Percentiles rank a stretch among this genome's conserved stretches.
Evolutionary conservation across 2,113 vertebrate genomes (phyloP).

Genomic region (Chloropsis cyanopogon): DNA sequence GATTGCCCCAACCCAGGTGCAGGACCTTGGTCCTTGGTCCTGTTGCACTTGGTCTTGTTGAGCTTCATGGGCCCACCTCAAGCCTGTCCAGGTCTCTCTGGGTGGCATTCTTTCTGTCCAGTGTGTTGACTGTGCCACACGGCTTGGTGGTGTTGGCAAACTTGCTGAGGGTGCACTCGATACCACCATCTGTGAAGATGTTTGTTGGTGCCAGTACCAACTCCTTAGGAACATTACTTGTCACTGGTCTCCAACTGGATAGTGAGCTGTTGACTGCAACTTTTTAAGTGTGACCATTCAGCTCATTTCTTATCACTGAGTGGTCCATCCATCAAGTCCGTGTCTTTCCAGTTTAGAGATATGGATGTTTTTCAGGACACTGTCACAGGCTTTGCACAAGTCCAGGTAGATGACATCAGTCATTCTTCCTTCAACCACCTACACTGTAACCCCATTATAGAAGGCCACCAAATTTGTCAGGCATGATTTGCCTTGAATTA

Average conservation of each 20-base stretch:
- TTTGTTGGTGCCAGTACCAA: fast-evolving
- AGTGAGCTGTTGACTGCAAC: neutral
- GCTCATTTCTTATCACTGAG: neutral
- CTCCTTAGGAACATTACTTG: neutral
- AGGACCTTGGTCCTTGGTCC: neutral
- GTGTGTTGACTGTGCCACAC: fast-evolving
- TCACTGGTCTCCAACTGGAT: neutral
- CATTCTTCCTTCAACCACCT: neutral
- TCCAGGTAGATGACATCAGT: neutral
- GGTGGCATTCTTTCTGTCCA: neutral
- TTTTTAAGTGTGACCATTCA: neutral
- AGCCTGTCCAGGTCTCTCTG: neutral
- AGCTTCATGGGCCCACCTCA: fast-evolving
- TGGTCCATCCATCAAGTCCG: neutral
- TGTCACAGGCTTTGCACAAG: neutral
- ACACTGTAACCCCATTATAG: neutral
- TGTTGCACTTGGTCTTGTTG: neutral
- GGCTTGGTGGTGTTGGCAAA: too few species aligned
- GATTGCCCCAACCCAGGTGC: neutral
- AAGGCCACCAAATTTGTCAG: neutral
- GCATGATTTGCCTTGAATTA: neutral
- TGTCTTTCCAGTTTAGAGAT: neutral
- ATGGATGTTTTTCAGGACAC: neutral
- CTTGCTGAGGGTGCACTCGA: fast-evolving
- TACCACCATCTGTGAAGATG: neutral